phyloP scores from a whole-genome alignment of 2,113 vertebrate genomes.

The Thermophis baileyi region DNA sequence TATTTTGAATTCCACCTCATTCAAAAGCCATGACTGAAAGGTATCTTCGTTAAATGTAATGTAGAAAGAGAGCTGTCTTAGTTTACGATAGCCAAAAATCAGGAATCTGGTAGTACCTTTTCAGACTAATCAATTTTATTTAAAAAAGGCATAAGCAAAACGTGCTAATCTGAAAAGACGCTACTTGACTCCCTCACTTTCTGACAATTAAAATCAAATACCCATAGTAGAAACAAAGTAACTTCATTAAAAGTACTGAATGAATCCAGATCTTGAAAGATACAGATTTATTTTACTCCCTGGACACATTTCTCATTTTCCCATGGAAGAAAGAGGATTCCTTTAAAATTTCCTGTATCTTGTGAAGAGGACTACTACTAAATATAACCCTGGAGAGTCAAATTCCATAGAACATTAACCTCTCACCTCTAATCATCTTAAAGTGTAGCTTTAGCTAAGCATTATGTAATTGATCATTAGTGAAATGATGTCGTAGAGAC shows the following conservation, averaged over 20 bases:
- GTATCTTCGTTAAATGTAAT: fast-evolving
- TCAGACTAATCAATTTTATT: background rate
- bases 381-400: slow-evolving; percentile 42
- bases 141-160: background rate
- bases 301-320: background rate
- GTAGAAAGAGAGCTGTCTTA: background rate
- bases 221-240: background rate
- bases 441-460: slow-evolving; percentile 51
- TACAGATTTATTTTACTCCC: background rate
- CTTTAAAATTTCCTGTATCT: background rate
- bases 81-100: background rate
- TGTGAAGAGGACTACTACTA: slow-evolving; percentile 41
- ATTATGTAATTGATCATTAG: slow-evolving; percentile 66
- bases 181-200: background rate
- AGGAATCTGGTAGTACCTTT: background rate
- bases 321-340: background rate
- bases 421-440: slow-evolving; percentile 70
- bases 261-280: background rate
- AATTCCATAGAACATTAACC: slow-evolving; percentile 58
- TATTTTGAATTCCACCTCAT: fast-evolving
- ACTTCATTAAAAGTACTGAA: background rate
- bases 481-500: slow-evolving; percentile 48
- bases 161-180: background rate
- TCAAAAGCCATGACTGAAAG: background rate
- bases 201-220: background rate